phyloP scores from a whole-genome alignment of 2,113 vertebrate species.

The Phodopus roborovskii region DNA sequence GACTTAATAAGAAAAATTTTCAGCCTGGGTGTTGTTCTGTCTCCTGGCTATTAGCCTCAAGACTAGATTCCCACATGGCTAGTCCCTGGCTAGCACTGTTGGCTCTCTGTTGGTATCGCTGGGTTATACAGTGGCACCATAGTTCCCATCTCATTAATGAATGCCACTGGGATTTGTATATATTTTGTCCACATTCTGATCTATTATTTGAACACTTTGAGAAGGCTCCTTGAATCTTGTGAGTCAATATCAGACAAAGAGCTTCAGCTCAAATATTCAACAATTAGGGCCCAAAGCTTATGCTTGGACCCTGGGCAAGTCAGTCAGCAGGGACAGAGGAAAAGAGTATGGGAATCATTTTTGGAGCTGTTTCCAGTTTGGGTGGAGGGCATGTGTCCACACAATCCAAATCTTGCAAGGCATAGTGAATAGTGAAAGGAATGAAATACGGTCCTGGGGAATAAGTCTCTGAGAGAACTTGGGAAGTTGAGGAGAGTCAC shows the following conservation, averaged over 20 bases:
- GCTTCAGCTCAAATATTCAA: not conserved
- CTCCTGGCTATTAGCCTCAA: not conserved
- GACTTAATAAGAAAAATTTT: not conserved
- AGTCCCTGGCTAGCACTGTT: not conserved
- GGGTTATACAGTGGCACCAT: not conserved
- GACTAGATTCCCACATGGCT: not conserved
- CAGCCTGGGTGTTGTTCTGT: not conserved
- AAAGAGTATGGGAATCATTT: not conserved
- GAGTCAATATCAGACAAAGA: not conserved
- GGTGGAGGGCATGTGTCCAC: too few relatives aligned
- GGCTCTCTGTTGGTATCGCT: not conserved
- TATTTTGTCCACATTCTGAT: not conserved
- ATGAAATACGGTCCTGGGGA: not conserved
- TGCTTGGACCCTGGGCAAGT: too few relatives aligned
- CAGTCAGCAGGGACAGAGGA: too few relatives aligned
- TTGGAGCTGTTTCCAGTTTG: not conserved
- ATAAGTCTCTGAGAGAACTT: not conserved
- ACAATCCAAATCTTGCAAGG: not conserved
- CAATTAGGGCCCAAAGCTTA: not conserved
- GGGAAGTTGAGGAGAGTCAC: not conserved
- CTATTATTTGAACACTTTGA: not conserved
- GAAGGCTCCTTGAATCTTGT: not conserved
- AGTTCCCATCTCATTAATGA: not conserved
- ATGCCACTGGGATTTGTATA: rapidly evolving
- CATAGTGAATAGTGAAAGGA: not conserved